phyloP scores from a whole-genome alignment of 2,797 vertebrate genomes.

The Paramormyrops hopkinsi region DNA sequence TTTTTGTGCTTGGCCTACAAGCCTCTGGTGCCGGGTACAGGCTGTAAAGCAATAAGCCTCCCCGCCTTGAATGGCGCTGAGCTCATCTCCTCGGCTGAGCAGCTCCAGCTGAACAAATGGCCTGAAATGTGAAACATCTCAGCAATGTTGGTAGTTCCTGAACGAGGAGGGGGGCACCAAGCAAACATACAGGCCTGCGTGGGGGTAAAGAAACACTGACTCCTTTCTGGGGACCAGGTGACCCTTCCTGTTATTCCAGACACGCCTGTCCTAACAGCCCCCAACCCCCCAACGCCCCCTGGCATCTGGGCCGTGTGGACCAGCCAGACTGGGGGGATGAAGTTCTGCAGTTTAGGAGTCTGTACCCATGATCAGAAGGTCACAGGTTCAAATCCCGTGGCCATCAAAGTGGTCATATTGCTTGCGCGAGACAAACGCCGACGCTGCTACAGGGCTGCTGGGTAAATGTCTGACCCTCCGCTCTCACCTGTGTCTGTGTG shows the following conservation, averaged over 20 bases:
- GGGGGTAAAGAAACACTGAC: neutral
- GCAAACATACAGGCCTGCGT: neutral
- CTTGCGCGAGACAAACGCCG: neutral
- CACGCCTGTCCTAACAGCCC: conserved; percentile 52
- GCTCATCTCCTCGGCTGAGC: neutral
- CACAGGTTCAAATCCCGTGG: neutral
- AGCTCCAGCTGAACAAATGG: conserved; percentile 21
- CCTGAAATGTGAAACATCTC: conserved; percentile 18
- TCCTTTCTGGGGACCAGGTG: conserved; percentile 36
- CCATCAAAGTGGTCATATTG: neutral
- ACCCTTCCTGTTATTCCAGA: conserved; percentile 44
- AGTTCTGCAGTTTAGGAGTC: neutral
- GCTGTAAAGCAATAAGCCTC: neutral
- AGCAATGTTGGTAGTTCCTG: neutral
- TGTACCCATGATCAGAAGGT: neutral
- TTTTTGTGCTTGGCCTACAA: neutral
- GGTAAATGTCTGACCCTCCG: neutral
- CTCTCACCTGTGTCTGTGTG: neutral
- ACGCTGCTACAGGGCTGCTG: neutral
- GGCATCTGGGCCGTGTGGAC: neutral
- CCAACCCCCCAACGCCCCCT: neutral
- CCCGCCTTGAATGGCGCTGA: neutral
- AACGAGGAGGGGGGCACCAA: neutral
- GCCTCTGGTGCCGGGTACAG: neutral
- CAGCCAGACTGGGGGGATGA: neutral